Evolutionary conservation across 2,113 vertebrate genomes (phyloP), one percentile per base, ranked within the genome.

Genomic region (Raja brachyura): DNA sequence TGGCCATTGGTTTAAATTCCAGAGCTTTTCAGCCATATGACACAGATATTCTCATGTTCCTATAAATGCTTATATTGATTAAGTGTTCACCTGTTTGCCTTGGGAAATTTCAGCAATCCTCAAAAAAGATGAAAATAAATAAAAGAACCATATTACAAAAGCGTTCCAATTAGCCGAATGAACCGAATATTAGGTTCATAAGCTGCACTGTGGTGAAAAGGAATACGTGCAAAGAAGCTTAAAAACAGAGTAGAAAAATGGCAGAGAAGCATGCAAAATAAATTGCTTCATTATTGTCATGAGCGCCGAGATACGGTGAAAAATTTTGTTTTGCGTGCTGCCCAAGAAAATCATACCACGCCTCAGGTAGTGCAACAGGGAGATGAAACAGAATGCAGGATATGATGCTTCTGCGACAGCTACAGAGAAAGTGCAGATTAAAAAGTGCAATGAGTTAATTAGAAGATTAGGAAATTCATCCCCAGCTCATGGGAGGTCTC

Each of bases 1-100:
- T 88, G 83, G 28, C 28, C 83, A 63, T 88, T 66, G 83, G 83
- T 88, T 33, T 88, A 63, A 88, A 63, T 88, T 88, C 59, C 83
- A 63, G 59, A 88, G 83, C 83, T 88, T 88, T 59, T 5, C 83
- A 88, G 63, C 28, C 83, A 88, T 31, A 8, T 88, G 31, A 63
- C 59, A 63, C 83, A 88, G 56, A 88, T 18, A n/a, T 11, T 66
- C 59, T 66, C 28, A 88, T 5, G 11, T 66, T 63, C 59, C 61
- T 59, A 63, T 33, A 66, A 88, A 66, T 14, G 5, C 14, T 63
- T 88, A 88, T 18, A 83, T 25, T 88, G 61, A 31, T 63, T 14
- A 85, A 61, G 81, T 10, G 28, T 28, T 66, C 83, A 66, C 28
- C 83, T 88, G 59, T 61, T 88, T 88, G 14, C n/a, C 59, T 14